A percentile compares a stretch with the other conserved stretches of the same genome.
phyloP scores from a whole-genome alignment of 2,113 vertebrate species.

The Carassius carassius region DNA sequence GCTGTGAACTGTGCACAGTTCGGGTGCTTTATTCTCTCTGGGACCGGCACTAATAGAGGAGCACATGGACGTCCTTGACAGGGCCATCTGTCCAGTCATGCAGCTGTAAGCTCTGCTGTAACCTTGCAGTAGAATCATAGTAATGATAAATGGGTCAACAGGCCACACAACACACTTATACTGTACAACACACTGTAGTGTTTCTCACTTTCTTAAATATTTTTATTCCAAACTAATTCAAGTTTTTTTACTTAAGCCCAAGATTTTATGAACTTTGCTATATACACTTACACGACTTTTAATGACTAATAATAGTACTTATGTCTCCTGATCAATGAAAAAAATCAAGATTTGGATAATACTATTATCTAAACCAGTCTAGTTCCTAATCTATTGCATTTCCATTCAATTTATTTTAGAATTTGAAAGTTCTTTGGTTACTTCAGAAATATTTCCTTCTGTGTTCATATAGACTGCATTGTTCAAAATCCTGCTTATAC shows the following conservation, averaged over 20 bases:
- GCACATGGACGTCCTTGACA: neutral
- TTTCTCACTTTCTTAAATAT: neutral
- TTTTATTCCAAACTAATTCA: neutral
- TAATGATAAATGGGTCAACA: constrained; percentile 22
- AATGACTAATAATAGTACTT: neutral
- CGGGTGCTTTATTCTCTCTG: constrained; percentile 14
- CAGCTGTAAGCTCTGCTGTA: constrained; percentile 9
- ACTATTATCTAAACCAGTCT: neutral
- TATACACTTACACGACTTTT: too few relatives aligned
- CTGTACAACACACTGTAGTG: neutral
- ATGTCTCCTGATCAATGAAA: neutral
- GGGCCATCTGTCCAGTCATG: constrained; percentile 12
- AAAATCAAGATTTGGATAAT: neutral
- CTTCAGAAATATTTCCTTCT: too few relatives aligned
- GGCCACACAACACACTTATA: neutral
- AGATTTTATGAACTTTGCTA: neutral
- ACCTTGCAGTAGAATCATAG: constrained; percentile 13
- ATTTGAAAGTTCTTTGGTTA: neutral
- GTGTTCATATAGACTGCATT: constrained; percentile 14
- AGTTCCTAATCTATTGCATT: neutral
- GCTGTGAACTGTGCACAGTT: constrained; percentile 52
- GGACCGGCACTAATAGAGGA: neutral
- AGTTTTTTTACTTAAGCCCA: neutral
- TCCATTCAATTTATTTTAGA: neutral
- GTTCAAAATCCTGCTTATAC: too few relatives aligned